Conservation (phyloP, 2,113 vertebrate genomes). For the Rostratula benghalensis region DNA sequence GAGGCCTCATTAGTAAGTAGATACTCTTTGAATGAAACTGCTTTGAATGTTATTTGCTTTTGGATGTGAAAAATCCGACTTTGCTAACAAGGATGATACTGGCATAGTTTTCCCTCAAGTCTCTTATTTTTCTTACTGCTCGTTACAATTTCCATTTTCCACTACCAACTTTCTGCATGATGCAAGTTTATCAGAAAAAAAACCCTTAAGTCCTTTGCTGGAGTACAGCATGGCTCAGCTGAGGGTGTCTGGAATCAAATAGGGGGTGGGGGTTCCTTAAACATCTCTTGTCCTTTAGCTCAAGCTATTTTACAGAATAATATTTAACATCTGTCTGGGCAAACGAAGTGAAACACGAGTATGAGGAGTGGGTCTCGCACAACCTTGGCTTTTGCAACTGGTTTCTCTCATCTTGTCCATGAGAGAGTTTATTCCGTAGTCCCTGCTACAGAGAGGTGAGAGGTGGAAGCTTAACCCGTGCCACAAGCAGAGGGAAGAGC, state of each 20-base stretch:
- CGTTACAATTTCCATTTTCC: constrained; percentile 26
- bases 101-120: constrained; percentile 7
- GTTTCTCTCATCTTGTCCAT: neutral
- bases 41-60: constrained; percentile 68
- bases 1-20: constrained; percentile 73
- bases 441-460: neutral
- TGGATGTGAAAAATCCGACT: constrained; percentile 55
- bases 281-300: neutral
- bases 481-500: neutral
- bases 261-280: neutral
- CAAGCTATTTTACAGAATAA: neutral
- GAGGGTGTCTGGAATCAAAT: neutral
- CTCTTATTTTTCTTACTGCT: constrained; percentile 39
- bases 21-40: constrained; percentile 62
- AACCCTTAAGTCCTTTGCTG: neutral
- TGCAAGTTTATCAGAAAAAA: constrained; percentile 29
- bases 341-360: neutral
- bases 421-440: neutral
- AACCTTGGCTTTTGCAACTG: neutral
- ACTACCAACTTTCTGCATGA: constrained; percentile 69
- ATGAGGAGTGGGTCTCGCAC: neutral
- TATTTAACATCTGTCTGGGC: neutral
- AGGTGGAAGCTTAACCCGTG: neutral
- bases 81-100: constrained; percentile 66
- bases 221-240: constrained; percentile 46